Base-by-base conservation (phyloP, 2,797 vertebrate species). In the Dendrocincla tyrannina region DNA sequence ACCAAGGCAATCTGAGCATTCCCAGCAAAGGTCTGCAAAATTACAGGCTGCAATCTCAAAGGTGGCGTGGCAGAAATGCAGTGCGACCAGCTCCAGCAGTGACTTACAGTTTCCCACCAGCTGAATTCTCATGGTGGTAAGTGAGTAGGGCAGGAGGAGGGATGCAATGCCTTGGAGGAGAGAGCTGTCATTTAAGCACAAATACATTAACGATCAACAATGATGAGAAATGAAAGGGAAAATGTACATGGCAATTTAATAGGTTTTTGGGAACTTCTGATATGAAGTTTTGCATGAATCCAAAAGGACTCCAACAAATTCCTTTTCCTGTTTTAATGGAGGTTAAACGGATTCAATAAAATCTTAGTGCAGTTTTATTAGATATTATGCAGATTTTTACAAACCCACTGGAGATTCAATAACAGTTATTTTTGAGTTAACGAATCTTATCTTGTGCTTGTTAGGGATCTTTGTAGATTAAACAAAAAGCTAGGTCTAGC, bases 331-430 rank as follows among this genome's bases (percentile, higher is more conserved):
- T 85, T 95, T 95, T 96, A 96, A 92, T 46, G 84, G 93, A 87
- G 50, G 89, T 95, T 96, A 96, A 96, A 91, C 16, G 96, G 88
- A 91, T 93, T 94, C 93, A 86, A 91, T 44, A 59, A 89, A 94
- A 72, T 93, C 75, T 88, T 91, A 83, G 66, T 73, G 27, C 42
- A 91, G 77, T 94, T 92, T 92, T 96, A 97, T 97, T 93, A 96
- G 97, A 94, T 95, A 95, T 83, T 82, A 95, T 85, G 74, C 70
- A 97, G 68, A 96, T 95, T 97, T 92, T 89, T 78, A 77, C 75
- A 97, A 96, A 95, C 49, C 50, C 89, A 89, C 50, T 90, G 64
- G 69, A 95, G 69, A 96, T 62, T 92, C 88, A 88, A 83, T 87
- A 95, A 60, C 52, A 86, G 87, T 90, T 97, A 95, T 86, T 97